Evolutionary conservation across 2,797 vertebrate species (phyloP).

Genomic region (Pseudotriccus pelzelni): DNA sequence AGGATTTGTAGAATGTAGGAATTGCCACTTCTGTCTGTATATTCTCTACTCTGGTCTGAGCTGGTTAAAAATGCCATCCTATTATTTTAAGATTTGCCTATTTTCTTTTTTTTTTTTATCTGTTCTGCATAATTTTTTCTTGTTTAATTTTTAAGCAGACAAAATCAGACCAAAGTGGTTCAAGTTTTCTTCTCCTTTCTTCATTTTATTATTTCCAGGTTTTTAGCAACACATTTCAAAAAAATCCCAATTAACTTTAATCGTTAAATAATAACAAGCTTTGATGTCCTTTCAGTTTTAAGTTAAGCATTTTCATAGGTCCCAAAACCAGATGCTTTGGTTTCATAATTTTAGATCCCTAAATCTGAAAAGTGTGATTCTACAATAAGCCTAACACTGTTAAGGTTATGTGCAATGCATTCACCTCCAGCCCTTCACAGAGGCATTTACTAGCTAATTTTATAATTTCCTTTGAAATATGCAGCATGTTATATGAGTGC

Average conservation of each 20-base stretch:
- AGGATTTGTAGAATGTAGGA: not conserved
- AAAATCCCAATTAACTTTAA: not conserved
- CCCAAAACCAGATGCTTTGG: not conserved
- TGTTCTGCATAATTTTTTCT: not conserved
- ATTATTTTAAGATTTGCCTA: not conserved
- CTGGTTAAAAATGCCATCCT: not conserved
- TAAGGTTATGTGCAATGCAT: not conserved
- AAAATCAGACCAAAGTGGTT: not conserved
- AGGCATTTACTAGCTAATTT: not conserved
- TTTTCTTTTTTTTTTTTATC: not conserved
- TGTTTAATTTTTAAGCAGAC: not conserved
- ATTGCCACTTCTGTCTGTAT: not conserved
- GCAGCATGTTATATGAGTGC: not conserved
- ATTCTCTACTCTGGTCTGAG: not conserved
- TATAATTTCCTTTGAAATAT: conserved; percentile 9
- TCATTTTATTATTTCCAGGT: not conserved
- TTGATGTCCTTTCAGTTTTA: not conserved
- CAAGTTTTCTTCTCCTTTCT: not conserved
- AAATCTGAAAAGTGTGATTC: not conserved
- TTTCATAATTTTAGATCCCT: not conserved
- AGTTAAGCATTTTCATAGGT: not conserved
- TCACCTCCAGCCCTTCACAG: not conserved
- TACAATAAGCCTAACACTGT: not conserved
- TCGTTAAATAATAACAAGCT: not conserved
- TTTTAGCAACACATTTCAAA: not conserved